A percentile compares a stretch with the other conserved stretches of the same genome.
phyloP scores from a whole-genome alignment of 2,888 invertebrate genomes.

The Yponomeuta plumbellus region DNA sequence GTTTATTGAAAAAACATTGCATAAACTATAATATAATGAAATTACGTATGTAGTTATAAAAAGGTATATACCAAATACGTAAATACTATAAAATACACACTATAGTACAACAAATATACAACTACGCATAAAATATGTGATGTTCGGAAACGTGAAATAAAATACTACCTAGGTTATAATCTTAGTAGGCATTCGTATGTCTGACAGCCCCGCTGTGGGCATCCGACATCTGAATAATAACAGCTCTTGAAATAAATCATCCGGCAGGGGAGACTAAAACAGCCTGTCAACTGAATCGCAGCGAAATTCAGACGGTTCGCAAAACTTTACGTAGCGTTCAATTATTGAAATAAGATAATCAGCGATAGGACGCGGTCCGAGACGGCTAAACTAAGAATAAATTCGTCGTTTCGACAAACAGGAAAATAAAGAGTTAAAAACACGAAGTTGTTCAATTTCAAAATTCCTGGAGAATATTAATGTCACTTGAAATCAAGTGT shows the following conservation, averaged over 20 bases:
- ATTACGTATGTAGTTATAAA: too few species aligned
- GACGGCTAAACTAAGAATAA: neutral
- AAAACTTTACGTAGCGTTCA: neutral
- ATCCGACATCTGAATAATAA: too few species aligned
- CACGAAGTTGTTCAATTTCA: neutral
- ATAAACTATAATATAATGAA: too few species aligned
- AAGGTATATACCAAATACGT: too few species aligned
- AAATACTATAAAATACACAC: too few species aligned
- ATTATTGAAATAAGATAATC: neutral
- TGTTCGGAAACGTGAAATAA: too few species aligned
- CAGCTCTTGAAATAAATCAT: neutral
- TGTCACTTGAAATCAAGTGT: neutral
- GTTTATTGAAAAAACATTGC: too few species aligned
- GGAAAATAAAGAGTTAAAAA: neutral
- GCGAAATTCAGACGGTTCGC: neutral
- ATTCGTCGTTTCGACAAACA: neutral
- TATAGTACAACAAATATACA: too few species aligned
- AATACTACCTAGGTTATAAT: too few species aligned
- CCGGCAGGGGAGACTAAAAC: neutral
- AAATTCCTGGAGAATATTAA: slow-evolving; percentile 2
- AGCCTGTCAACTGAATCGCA: neutral
- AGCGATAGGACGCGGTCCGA: neutral
- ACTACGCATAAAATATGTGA: too few species aligned
- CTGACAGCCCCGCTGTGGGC: too few species aligned
- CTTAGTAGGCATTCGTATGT: too few species aligned